phyloP scores from a whole-genome alignment of 2,888 invertebrate species.

The Meandrusa payeni region DNA sequence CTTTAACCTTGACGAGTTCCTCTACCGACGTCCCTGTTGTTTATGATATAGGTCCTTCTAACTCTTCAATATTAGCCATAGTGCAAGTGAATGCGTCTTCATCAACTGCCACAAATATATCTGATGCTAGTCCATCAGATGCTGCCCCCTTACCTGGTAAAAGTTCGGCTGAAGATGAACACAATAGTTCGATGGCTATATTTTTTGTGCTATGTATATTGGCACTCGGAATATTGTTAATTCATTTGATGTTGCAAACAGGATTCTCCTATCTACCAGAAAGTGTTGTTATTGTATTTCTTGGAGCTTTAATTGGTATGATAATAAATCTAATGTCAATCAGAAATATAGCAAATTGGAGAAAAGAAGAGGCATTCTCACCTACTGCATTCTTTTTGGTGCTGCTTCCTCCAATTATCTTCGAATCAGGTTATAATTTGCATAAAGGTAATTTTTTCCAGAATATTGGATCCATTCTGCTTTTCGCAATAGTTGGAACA shows the following conservation, averaged over 20 bases:
- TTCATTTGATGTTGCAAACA: conserved; percentile 96
- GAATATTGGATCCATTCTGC: conserved; percentile 98
- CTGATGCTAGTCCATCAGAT: conserved; percentile 83
- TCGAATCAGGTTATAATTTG: conserved; percentile 99
- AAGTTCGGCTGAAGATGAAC: conserved; percentile 96
- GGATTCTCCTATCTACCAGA: conserved; percentile 98
- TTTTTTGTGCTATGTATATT: conserved; percentile 98
- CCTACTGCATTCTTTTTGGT: conserved; percentile 99
- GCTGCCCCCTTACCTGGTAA: conserved; percentile 92
- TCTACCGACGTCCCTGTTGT: conserved; percentile 51
- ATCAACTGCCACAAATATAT: conserved; percentile 50
- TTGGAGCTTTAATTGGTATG: conserved; percentile 96
- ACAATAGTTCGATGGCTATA: conserved; percentile 97
- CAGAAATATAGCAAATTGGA: conserved; percentile 95
- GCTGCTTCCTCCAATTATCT: conserved; percentile 98
- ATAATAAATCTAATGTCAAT: conserved; percentile 94
- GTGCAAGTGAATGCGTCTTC: conserved; percentile 57
- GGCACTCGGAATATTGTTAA: conserved; percentile 95
- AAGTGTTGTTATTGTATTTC: conserved; percentile 97
- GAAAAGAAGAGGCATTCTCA: conserved; percentile 98
- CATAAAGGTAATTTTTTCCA: conserved; percentile 98
- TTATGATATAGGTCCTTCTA: conserved; percentile 58
- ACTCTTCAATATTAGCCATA: conserved; percentile 52
- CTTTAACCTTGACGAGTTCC: conserved; percentile 34
- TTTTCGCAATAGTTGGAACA: conserved; percentile 98